Percentiles rank a stretch among this genome's conserved stretches.
These are phyloP conservation scores for Philaethria dido DNA, from an alignment of 2,888 invertebrate genomes.

Conservation along the genomic window DNA sequence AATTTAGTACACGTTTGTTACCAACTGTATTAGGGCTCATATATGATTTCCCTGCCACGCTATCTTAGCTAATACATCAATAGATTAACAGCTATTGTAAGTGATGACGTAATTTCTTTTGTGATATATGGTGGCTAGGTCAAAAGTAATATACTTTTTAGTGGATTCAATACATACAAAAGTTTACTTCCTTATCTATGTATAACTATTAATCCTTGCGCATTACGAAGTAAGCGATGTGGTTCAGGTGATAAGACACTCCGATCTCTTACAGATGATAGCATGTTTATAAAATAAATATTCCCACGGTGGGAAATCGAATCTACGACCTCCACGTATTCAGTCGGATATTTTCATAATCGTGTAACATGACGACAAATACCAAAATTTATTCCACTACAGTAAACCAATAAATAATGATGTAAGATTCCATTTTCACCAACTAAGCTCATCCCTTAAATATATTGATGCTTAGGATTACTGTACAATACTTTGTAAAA, in stretches of 20 bases:
- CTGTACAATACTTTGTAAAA: constrained; percentile 13
- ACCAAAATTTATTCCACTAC: neutral
- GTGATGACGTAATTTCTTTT: constrained; percentile 67
- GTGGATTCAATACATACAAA: too few species aligned
- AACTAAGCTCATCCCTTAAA: constrained; percentile 11
- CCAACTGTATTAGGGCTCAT: constrained; percentile 47
- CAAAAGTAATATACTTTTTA: neutral
- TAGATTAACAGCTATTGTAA: constrained; percentile 79
- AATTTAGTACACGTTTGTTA: constrained; percentile 3
- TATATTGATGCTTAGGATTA: constrained; percentile 30
- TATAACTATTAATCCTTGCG: too few species aligned
- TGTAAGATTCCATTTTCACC: neutral
- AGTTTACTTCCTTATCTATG: too few species aligned
- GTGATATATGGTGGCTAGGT: constrained; percentile 43
- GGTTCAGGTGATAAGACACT: too few species aligned
- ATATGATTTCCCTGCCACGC: constrained; percentile 76
- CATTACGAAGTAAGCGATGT: too few species aligned
- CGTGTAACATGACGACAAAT: neutral
- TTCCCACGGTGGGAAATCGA: neutral
- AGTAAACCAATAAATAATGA: neutral
- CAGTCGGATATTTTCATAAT: neutral
- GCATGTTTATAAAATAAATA: neutral
- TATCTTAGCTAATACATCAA: constrained; percentile 81
- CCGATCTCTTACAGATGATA: too few species aligned
- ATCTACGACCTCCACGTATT: neutral